phyloP scores from a whole-genome alignment of 2,797 vertebrate genomes.

The Darevskia nairensis region DNA sequence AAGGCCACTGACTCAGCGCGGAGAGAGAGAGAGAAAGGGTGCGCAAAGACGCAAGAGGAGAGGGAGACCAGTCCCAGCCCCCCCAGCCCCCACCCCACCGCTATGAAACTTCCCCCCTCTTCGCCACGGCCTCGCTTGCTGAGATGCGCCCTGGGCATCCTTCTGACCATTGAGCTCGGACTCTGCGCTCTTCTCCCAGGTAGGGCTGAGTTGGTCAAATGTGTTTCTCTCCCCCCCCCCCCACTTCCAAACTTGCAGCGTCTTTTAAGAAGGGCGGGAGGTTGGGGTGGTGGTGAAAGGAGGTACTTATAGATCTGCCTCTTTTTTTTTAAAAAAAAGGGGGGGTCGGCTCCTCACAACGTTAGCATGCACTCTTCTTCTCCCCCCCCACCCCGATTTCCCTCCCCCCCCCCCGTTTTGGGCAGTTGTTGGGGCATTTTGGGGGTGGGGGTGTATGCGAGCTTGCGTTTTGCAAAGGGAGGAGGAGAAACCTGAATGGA shows the following conservation, averaged over 20 bases:
- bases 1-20: background rate
- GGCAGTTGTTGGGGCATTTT: background rate
- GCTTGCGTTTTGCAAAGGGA: background rate
- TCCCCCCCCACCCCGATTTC: background rate
- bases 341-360: background rate
- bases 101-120: constrained; percentile 1
- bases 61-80: background rate
- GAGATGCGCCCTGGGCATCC: background rate
- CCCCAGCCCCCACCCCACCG: background rate
- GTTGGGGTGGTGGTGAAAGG: background rate
- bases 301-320: background rate
- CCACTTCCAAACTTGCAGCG: background rate
- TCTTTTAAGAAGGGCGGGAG: background rate
- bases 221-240: too few relatives aligned
- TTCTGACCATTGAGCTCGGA: background rate
- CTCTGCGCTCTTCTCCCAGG: constrained; percentile 14
- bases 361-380: background rate
- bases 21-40: background rate
- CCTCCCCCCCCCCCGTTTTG: background rate
- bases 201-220: background rate
- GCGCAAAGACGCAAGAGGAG: background rate
- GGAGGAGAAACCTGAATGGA: constrained; percentile 20
- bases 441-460: background rate
- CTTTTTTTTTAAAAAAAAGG: background rate
- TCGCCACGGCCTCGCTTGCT: background rate